Conservation (phyloP, 2,113 vertebrate species). For the Columba livia region DNA sequence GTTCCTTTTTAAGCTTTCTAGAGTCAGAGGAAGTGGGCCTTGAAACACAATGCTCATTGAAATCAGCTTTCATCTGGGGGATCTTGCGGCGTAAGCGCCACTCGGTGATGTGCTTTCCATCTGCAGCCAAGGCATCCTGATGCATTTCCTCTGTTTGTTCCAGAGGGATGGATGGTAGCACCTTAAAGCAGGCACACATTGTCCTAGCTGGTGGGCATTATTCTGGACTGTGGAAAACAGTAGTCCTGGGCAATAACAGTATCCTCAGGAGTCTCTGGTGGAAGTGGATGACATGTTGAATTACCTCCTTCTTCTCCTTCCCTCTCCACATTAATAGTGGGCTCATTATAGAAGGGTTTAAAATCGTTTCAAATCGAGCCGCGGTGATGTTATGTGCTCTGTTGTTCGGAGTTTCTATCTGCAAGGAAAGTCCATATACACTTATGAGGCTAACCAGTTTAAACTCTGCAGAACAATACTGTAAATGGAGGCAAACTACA, state of each 20-base stretch:
- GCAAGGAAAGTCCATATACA: not conserved
- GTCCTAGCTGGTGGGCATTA: constrained; percentile 67
- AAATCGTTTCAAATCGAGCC: not conserved
- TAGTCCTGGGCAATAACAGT: not conserved
- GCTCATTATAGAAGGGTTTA: not conserved
- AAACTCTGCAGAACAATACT: not conserved
- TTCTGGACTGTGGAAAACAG: constrained; percentile 48
- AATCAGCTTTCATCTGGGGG: constrained; percentile 76
- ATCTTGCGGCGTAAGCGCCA: constrained; percentile 36
- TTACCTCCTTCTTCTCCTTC: not conserved
- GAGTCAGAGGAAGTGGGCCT: constrained; percentile 78
- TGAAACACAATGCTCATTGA: constrained; percentile 83
- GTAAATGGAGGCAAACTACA: not conserved
- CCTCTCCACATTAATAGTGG: not conserved
- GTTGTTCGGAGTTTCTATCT: not conserved
- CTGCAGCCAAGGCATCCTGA: constrained; percentile 66
- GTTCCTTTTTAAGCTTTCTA: constrained; percentile 76
- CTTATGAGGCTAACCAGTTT: fast-evolving
- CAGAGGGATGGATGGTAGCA: constrained; percentile 73
- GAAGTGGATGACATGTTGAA: not conserved
- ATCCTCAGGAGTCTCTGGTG: constrained; percentile 34
- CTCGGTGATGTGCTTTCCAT: constrained; percentile 69
- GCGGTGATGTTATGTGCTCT: not conserved
- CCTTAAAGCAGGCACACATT: constrained; percentile 59
- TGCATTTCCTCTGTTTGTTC: constrained; percentile 85